These are phyloP conservation scores for Deladenus siricidicola DNA, from an alignment of 2,888 invertebrate genomes.

Conservation along the genomic window DNA sequence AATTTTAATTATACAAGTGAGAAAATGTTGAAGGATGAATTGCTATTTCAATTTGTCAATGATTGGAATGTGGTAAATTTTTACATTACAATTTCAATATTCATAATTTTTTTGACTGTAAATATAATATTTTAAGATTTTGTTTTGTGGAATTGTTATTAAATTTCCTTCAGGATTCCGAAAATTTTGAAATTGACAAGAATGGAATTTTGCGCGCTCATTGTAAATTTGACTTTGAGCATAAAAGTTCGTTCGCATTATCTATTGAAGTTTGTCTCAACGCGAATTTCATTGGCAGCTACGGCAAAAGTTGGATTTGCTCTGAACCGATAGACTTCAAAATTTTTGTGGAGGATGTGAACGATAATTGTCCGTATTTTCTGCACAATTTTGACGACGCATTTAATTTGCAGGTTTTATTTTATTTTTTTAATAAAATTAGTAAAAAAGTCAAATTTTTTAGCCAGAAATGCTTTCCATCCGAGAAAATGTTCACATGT, in stretches of 20 bases:
- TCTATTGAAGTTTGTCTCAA: neutral
- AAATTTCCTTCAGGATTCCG: constrained; percentile 15
- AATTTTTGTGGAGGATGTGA: constrained; percentile 32
- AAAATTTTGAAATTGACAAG: constrained; percentile 10
- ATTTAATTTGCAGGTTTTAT: neutral
- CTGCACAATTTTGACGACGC: constrained; percentile 11
- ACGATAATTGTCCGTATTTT: constrained; percentile 42
- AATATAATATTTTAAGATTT: too few species aligned
- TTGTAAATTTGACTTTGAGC: constrained; percentile 37
- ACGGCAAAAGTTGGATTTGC: too few species aligned
- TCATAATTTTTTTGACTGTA: too few species aligned
- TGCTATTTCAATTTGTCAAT: too few species aligned
- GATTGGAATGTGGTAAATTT: too few species aligned
- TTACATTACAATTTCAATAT: too few species aligned
- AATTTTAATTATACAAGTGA: too few species aligned
- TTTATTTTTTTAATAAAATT: neutral
- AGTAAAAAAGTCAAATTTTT: too few species aligned
- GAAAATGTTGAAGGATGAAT: too few species aligned
- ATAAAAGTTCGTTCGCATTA: constrained; percentile 18
- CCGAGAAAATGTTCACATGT: constrained; percentile 10
- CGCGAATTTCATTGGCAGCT: too few species aligned
- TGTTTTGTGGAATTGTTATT: too few species aligned
- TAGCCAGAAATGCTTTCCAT: constrained; percentile 18
- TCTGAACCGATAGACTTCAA: too few species aligned
- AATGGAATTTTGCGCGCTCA: constrained; percentile 18